Evolutionary conservation across 2,888 invertebrate species (phyloP), one percentile per base, ranked within the genome.

Genomic region (Trichacis sp.): DNA sequence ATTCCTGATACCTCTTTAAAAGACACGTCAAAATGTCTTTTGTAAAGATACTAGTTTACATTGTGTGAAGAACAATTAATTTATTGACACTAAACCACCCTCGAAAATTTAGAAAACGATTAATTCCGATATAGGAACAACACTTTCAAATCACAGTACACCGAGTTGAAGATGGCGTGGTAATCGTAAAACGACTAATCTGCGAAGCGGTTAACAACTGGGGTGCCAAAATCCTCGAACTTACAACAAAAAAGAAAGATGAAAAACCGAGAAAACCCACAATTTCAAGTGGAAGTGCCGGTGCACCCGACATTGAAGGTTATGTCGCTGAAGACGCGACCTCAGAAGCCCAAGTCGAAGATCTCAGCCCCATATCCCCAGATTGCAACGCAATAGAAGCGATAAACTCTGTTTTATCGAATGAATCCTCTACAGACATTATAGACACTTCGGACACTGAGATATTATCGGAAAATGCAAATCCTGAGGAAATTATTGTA

Each of bases 141-240:
- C 77, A 83, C 5, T 75, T 80, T 1, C 82, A 82, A 64, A 70
- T 52, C 14, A 52, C 81, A 70, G 84, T 81, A 75, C 80, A 71
- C 64, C 77, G 78, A n/a, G 79, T 82, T 8, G 88, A 88, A 54
- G 92, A 92, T 78, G 86, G 88, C 0, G 84, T 91, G 19, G 87
- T 89, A 5, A 87, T 88, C 73, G 84, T 93, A 14, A 92, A 92
- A 76, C 87, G 89, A 38, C 82, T 88, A 6, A 88, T 94, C 42
- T 89, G 90, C 0, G 93, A 93, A 74, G 88, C 90, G 14, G 90
- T 92, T 9, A 88, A 88, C 18, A 85, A 85, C n/a, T 94, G 94
- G 94, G 92, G 91, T 71, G 80, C 85, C 1, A 85, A 88, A 45
- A 78, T 91, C 12, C 79, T 85, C 1, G 87, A 87, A 50, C 73